These are phyloP conservation scores for Platichthys flesus DNA, from an alignment of 2,113 vertebrate species.

Conservation along the genomic window DNA sequence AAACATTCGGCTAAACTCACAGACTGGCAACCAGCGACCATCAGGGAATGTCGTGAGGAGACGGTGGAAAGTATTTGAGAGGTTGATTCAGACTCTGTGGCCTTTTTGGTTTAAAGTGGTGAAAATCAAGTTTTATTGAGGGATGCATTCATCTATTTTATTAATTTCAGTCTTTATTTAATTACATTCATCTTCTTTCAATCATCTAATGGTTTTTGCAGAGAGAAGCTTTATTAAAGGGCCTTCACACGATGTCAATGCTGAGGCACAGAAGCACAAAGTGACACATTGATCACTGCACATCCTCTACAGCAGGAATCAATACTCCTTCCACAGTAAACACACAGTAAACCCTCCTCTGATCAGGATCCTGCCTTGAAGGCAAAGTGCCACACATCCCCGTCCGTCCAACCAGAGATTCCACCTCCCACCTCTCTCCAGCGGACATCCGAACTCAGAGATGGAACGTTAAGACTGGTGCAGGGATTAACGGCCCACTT, in stretches of 20 bases:
- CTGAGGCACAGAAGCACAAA: background rate
- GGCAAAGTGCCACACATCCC: slow-evolving; percentile 24
- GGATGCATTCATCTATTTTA: too few species aligned
- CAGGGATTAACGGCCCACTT: background rate
- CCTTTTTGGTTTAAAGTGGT: too few species aligned
- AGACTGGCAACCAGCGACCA: background rate
- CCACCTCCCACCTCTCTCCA: slow-evolving; percentile 19
- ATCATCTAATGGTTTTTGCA: too few species aligned
- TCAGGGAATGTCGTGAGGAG: background rate
- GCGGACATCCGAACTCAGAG: slow-evolving; percentile 5
- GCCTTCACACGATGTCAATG: too few species aligned
- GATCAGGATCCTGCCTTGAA: background rate
- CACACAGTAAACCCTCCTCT: background rate
- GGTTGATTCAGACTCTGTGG: background rate
- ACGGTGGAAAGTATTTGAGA: background rate
- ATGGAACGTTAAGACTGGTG: background rate
- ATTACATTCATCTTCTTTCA: too few species aligned
- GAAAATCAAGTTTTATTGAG: too few species aligned
- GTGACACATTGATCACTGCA: background rate
- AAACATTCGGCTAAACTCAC: background rate
- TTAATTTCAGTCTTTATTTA: too few species aligned
- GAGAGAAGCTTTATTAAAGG: background rate
- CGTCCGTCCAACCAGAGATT: slow-evolving; percentile 7
- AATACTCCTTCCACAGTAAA: background rate
- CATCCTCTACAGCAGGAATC: background rate